Conservation (phyloP, 2,888 invertebrate species). For the Drosophila diplacantha region DNA sequence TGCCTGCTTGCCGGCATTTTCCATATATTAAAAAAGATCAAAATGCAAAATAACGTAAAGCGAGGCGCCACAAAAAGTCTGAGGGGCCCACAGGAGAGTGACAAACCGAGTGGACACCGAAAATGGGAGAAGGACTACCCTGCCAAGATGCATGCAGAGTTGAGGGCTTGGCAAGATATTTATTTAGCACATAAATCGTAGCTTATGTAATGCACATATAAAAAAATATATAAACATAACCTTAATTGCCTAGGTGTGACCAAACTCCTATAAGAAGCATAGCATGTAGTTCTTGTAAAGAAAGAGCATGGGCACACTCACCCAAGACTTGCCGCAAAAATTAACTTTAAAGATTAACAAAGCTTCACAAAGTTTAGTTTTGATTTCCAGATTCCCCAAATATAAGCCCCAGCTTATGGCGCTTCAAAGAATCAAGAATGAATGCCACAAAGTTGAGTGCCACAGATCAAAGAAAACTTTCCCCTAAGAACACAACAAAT, state of each 20-base stretch:
- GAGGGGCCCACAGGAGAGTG: conserved; percentile 6
- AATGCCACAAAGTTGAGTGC: not conserved
- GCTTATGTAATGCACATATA: too few species aligned
- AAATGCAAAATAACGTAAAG: conserved; percentile 30
- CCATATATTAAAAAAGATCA: conserved; percentile 28
- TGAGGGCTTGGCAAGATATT: not conserved
- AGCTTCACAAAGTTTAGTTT: not conserved
- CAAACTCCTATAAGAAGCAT: too few species aligned
- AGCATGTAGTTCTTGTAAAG: too few species aligned
- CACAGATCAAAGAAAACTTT: conserved; percentile 8
- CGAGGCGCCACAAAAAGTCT: conserved; percentile 5
- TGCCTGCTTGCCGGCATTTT: not conserved
- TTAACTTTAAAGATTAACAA: not conserved
- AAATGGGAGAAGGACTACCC: not conserved
- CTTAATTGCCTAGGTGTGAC: too few species aligned
- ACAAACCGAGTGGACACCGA: conserved; percentile 1
- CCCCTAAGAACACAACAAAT: conserved; percentile 2
- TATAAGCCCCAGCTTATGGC: conserved; percentile 1
- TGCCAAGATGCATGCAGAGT: not conserved
- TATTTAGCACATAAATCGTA: too few species aligned
- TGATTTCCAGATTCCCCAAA: not conserved
- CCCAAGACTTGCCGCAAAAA: not conserved
- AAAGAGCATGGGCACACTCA: too few species aligned
- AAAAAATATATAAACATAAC: too few species aligned
- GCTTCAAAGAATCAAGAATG: not conserved